phyloP scores from a whole-genome alignment of 2,888 invertebrate species.

The Julus scandinavius region DNA sequence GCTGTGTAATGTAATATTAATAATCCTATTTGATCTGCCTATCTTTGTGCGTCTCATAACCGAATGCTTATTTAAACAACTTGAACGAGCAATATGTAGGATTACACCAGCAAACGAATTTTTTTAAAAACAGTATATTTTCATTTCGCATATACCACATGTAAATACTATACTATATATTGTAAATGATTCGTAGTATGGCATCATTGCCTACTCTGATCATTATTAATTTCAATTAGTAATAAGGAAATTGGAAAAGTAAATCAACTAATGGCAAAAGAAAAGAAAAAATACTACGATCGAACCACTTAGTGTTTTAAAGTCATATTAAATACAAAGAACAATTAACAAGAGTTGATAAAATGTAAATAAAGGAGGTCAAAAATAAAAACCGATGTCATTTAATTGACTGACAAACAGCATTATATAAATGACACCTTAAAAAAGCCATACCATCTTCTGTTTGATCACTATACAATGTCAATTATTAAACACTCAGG shows the following conservation, averaged over 20 bases:
- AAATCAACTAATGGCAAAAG: too few species aligned
- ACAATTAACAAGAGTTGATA: background rate
- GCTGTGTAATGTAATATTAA: constrained; percentile 28
- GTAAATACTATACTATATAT: too few species aligned
- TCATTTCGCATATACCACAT: too few species aligned
- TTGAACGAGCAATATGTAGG: background rate
- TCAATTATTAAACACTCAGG: background rate
- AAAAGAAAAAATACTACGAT: background rate
- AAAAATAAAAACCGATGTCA: constrained; percentile 9
- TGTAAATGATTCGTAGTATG: too few species aligned
- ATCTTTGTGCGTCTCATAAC: background rate
- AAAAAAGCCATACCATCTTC: background rate
- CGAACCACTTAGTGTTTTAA: background rate
- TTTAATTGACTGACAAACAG: background rate
- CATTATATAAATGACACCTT: background rate
- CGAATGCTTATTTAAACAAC: background rate
- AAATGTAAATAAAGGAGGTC: background rate
- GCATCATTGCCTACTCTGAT: background rate
- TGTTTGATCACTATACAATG: background rate
- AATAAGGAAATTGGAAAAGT: background rate
- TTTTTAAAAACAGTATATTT: too few species aligned
- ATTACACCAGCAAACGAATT: background rate
- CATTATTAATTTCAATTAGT: background rate
- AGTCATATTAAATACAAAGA: background rate
- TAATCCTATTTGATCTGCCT: constrained; percentile 13